These are phyloP conservation scores for Peromyscus eremicus DNA, from an alignment of 2,797 vertebrate genomes.

Conservation along the genomic window DNA sequence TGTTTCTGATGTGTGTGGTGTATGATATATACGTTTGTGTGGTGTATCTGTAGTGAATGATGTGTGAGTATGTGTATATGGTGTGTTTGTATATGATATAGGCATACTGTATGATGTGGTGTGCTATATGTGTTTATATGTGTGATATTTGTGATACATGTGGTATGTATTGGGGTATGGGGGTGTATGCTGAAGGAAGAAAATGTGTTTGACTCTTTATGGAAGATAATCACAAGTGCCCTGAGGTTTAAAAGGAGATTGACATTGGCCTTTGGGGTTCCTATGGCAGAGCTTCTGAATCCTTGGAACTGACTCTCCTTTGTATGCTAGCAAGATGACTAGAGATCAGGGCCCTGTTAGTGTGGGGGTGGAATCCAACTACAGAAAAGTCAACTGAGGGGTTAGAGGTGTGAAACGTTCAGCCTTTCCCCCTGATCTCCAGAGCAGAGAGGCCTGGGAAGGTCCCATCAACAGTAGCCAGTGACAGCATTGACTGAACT, in stretches of 20 bases:
- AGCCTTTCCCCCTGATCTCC: neutral
- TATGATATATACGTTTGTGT: neutral
- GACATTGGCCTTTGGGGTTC: neutral
- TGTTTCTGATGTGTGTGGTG: neutral
- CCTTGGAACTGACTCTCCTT: neutral
- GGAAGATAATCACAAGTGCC: neutral
- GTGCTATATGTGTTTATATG: neutral
- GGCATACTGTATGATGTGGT: neutral
- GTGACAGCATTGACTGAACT: neutral
- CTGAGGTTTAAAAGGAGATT: neutral
- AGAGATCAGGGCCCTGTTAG: neutral
- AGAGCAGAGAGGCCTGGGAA: neutral
- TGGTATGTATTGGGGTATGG: neutral
- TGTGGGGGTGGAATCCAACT: neutral
- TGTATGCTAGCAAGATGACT: neutral
- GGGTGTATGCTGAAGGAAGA: neutral
- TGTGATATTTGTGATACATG: neutral
- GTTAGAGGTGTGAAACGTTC: neutral
- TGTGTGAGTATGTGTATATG: neutral
- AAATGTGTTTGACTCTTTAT: neutral
- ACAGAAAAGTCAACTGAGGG: fast-evolving
- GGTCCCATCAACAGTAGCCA: neutral
- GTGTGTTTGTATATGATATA: neutral
- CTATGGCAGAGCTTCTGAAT: neutral
- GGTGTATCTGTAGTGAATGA: neutral